Evolutionary conservation across 2,113 vertebrate genomes (phyloP).

Genomic region (Lasiurus borealis): DNA sequence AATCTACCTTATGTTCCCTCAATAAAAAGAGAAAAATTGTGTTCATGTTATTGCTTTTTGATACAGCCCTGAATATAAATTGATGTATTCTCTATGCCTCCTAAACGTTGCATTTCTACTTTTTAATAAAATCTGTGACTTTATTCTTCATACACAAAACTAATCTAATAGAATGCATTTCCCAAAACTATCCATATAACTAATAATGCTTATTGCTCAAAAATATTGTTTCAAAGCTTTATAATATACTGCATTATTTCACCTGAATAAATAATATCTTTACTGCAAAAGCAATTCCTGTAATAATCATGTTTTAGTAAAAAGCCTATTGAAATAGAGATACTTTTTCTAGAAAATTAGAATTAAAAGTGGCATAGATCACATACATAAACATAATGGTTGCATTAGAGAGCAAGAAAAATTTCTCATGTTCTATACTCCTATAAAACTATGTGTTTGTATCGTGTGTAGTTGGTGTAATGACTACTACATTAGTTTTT

Average conservation of each 20-base stretch:
- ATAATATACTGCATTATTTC: background rate
- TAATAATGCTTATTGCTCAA: background rate
- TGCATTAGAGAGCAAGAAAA: background rate
- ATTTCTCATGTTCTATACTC: no score
- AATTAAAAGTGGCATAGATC: background rate
- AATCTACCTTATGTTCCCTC: background rate
- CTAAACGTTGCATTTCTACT: background rate
- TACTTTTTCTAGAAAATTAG: background rate
- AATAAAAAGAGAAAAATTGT: background rate
- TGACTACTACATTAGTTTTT: background rate
- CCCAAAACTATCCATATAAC: background rate
- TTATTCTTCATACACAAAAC: background rate
- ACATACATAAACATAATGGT: background rate
- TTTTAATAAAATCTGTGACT: conserved; percentile 9
- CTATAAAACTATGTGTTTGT: background rate
- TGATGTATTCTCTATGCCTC: background rate
- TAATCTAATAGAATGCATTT: background rate
- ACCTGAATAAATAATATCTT: conserved; percentile 7
- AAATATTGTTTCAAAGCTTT: conserved; percentile 21
- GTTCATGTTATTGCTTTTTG: background rate
- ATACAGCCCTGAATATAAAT: background rate
- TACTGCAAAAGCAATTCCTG: background rate
- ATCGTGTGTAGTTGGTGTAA: background rate
- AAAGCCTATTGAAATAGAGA: background rate
- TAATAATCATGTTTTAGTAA: conserved; percentile 11